phyloP scores from a whole-genome alignment of 2,888 invertebrate species.

The Caenorhabditis becei region DNA sequence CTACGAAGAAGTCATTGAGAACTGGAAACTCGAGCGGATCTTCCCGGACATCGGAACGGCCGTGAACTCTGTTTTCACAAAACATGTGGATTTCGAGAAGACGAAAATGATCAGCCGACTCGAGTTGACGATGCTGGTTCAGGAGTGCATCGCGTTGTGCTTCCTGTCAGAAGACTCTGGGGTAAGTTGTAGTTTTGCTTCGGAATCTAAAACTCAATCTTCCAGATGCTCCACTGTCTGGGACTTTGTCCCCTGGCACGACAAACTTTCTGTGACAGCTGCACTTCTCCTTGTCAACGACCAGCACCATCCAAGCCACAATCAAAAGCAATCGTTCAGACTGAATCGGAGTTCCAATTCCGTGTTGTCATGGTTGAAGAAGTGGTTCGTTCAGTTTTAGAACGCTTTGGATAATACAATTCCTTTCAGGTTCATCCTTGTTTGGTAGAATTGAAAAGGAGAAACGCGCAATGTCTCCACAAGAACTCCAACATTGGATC shows the following conservation, averaged over 20 bases:
- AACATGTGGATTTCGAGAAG: background rate
- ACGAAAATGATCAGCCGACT: background rate
- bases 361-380: too few species aligned
- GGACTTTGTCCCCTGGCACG: background rate
- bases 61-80: background rate
- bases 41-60: background rate
- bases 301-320: background rate
- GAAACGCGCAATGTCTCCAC: too few species aligned
- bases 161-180: background rate
- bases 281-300: background rate
- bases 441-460: too few species aligned
- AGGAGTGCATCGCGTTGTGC: background rate
- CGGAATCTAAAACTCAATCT: background rate
- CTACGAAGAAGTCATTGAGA: background rate
- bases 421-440: too few species aligned
- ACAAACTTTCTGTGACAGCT: background rate
- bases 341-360: too few species aligned
- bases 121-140: conserved; percentile 1
- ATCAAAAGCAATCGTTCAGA: background rate
- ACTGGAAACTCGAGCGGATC: background rate
- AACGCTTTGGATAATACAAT: too few species aligned
- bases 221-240: background rate
- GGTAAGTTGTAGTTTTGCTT: background rate
- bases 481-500: too few species aligned
- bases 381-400: too few species aligned